Base-by-base conservation (phyloP, 2,888 invertebrate genomes). In the Spicauda simplicius region DNA sequence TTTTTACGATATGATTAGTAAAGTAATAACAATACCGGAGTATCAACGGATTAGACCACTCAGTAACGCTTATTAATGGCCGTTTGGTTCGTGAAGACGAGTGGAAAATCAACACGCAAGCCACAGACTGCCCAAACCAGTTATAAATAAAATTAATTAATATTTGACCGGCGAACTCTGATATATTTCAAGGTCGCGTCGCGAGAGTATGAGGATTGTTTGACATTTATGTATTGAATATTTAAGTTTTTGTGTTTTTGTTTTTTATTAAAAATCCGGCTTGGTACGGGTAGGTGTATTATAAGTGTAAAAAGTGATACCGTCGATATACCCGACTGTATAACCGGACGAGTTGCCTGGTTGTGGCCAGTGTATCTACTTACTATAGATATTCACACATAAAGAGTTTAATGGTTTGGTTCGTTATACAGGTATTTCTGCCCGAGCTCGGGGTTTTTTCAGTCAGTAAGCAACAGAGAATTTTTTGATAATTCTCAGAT, bases 61-160 rank as follows among this genome's bases (percentile, higher is more conserved):
- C 60, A 55, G 16, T 55, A 60, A 45, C 60, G 33, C 60, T 60
- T 61, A 67, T 72, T 74, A 76, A 72, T 72, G 73, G 70, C 65
- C 63, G 69, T 76, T 70, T 72, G 74, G 72, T 76, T 75, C 76
- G 77, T 74, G 75, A 79, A 77, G 79, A 79, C 80, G 82, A 66
- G 60, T 66, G 66, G 66, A 66, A 66, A 66, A 82, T 83, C 83
- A 80, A 82, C 84, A 87, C 84, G 83, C 85, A 77, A 82, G 78
- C 76, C 81, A 79, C 81, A 80, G 78, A 86, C 86, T 80, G 71
- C 80, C 83, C 85, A 85, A 90, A 90, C 90, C 79, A 82, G 90
- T 90, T 89, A 81, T 82, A 86, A 86, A 87, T 86, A 88, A 88
- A 88, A 87, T 87, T 89, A 87, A 89, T 90, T 89, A 87, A 86